These are phyloP conservation scores for Sebastes iracundus DNA, from an alignment of 2,797 vertebrate species.

Conservation along the genomic window DNA sequence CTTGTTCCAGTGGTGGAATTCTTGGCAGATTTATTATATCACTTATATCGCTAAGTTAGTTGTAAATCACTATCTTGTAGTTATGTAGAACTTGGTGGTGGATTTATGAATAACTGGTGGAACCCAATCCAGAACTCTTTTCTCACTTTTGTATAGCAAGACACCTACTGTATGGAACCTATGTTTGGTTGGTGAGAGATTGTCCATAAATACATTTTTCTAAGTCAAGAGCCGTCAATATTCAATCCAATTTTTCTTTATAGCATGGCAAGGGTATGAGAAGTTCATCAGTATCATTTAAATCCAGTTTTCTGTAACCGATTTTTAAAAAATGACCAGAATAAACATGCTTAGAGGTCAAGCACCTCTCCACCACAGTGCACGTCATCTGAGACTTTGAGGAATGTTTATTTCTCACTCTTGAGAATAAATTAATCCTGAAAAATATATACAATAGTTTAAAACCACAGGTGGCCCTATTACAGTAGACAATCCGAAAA, in stretches of 20 bases:
- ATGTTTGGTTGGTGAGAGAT: background rate
- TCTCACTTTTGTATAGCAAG: no score
- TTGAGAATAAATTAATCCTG: background rate
- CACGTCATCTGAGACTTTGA: background rate
- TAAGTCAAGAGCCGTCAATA: background rate
- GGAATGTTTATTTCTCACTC: background rate
- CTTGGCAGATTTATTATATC: background rate
- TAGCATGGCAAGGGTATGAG: background rate
- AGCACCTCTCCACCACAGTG: rapidly evolving
- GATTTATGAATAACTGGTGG: no score
- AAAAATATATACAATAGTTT: background rate
- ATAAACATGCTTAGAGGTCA: background rate
- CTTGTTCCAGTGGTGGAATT: background rate
- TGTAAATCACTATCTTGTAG: no score
- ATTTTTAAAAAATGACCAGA: background rate
- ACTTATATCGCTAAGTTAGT: background rate
- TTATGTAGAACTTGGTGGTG: no score
- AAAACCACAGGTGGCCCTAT: background rate
- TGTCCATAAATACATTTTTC: background rate
- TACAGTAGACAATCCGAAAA: background rate
- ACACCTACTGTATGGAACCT: no score
- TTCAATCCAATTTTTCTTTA: background rate
- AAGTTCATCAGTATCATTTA: background rate
- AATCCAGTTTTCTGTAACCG: background rate
- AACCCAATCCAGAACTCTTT: no score